These are phyloP conservation scores for Desoria tigrina DNA, from an alignment of 2,888 invertebrate genomes.

Conservation along the genomic window DNA sequence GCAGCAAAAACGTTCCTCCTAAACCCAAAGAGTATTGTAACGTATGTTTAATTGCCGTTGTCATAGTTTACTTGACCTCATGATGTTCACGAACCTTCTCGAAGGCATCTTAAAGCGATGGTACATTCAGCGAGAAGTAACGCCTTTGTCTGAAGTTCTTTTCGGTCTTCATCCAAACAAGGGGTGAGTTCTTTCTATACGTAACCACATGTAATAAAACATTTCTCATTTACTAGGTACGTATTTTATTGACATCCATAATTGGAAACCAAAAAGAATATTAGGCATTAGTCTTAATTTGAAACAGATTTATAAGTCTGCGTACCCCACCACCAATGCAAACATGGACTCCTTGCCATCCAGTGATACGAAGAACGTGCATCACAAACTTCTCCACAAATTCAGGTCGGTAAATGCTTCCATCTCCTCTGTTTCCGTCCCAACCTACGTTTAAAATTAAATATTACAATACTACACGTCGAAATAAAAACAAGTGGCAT, in stretches of 20 bases:
- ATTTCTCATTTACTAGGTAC: too few species aligned
- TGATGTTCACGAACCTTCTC: slow-evolving; percentile 68
- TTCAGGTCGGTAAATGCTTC: slow-evolving; percentile 80
- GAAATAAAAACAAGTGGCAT: too few species aligned
- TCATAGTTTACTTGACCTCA: too few species aligned
- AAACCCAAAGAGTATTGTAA: too few species aligned
- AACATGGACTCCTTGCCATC: slow-evolving; percentile 82
- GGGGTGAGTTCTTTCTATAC: slow-evolving; percentile 31
- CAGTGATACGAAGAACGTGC: slow-evolving; percentile 73
- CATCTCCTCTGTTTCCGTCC: slow-evolving; percentile 66
- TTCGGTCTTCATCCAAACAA: slow-evolving; percentile 75
- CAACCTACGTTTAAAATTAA: slow-evolving; percentile 28
- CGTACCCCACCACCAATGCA: slow-evolving; percentile 96
- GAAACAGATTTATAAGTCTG: too few species aligned
- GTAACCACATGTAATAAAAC: too few species aligned
- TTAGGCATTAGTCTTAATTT: too few species aligned
- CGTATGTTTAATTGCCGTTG: too few species aligned
- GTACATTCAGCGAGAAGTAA: slow-evolving; percentile 92
- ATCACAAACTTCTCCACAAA: slow-evolving; percentile 78
- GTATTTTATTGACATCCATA: too few species aligned
- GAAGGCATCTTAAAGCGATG: slow-evolving; percentile 80
- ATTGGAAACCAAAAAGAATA: too few species aligned
- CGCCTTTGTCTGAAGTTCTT: slow-evolving; percentile 92
- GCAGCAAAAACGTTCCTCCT: slow-evolving; percentile 90
- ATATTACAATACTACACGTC: too few species aligned